Evolutionary conservation across 2,888 invertebrate genomes (phyloP).

Genomic region (Globia sparganii): DNA sequence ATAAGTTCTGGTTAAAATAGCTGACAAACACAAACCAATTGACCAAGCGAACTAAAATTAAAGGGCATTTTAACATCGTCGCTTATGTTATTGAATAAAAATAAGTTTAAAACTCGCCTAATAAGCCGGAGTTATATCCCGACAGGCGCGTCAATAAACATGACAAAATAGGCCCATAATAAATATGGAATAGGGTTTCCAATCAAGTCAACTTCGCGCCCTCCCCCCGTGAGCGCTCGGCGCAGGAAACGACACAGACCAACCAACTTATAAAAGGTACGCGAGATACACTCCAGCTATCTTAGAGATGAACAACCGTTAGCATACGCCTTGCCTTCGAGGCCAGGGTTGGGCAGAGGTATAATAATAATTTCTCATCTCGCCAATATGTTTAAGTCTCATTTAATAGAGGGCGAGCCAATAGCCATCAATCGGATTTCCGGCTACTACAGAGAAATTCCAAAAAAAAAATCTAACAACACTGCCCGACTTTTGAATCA

Average conservation of each 20-base stretch:
- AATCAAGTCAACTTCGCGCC: slow-evolving; percentile 88
- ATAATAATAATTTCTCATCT: not conserved
- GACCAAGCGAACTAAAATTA: slow-evolving; percentile 29
- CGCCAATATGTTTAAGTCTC: not conserved
- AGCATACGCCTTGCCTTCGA: not conserved
- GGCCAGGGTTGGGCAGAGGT: not conserved
- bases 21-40: slow-evolving; percentile 11
- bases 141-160: slow-evolving; percentile 86
- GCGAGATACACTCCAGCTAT: not conserved
- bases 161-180: slow-evolving; percentile 89
- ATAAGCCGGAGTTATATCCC: slow-evolving; percentile 74
- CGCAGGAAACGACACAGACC: slow-evolving; percentile 75
- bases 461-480: not conserved
- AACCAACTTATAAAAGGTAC: slow-evolving; percentile 67
- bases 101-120: slow-evolving; percentile 72
- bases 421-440: not conserved
- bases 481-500: not conserved
- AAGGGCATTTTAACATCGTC: slow-evolving; percentile 44
- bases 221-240: slow-evolving; percentile 73
- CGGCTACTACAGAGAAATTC: not conserved
- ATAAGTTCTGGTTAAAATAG: not conserved
- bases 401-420: not conserved
- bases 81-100: slow-evolving; percentile 73
- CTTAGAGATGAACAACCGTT: not conserved
- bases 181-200: slow-evolving; percentile 90